These are phyloP conservation scores for Phaethon lepturus DNA, from an alignment of 2,113 vertebrate species.

Conservation along the genomic window DNA sequence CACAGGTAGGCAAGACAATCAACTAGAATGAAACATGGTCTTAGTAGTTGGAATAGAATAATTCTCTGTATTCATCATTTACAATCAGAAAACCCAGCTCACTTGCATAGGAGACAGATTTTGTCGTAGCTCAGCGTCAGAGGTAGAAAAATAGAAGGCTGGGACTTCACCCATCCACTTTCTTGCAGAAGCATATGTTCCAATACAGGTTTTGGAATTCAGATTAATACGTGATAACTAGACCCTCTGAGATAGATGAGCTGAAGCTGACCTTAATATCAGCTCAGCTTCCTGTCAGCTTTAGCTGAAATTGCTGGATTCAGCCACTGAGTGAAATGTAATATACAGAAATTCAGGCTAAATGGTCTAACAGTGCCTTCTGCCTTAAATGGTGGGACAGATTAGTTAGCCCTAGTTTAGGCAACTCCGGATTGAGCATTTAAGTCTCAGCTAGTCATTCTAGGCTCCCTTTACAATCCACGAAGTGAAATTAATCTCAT, in stretches of 20 bases:
- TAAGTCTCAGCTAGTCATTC: neutral
- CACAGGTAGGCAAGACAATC: neutral
- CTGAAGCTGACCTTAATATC: neutral
- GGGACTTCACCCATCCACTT: neutral
- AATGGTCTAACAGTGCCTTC: neutral
- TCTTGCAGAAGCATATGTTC: neutral
- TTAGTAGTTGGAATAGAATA: neutral
- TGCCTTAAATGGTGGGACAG: neutral
- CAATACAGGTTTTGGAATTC: neutral
- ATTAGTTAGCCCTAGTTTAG: neutral
- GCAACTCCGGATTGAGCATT: neutral
- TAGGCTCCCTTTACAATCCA: neutral
- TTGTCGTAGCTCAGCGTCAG: neutral
- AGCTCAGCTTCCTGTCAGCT: neutral
- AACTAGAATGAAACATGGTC: neutral
- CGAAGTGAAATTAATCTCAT: slow-evolving; percentile 7
- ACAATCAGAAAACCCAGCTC: neutral
- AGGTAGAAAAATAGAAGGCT: neutral
- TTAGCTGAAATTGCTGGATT: neutral
- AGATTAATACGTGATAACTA: neutral
- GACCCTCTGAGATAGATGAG: neutral
- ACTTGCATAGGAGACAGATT: neutral
- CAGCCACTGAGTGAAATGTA: neutral
- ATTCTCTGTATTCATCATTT: neutral
- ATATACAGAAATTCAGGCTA: neutral